A percentile compares a stretch with the other conserved stretches of the same genome.
Evolutionary conservation across 2,888 invertebrate genomes (phyloP).

Genomic region (Troides aeacus): DNA sequence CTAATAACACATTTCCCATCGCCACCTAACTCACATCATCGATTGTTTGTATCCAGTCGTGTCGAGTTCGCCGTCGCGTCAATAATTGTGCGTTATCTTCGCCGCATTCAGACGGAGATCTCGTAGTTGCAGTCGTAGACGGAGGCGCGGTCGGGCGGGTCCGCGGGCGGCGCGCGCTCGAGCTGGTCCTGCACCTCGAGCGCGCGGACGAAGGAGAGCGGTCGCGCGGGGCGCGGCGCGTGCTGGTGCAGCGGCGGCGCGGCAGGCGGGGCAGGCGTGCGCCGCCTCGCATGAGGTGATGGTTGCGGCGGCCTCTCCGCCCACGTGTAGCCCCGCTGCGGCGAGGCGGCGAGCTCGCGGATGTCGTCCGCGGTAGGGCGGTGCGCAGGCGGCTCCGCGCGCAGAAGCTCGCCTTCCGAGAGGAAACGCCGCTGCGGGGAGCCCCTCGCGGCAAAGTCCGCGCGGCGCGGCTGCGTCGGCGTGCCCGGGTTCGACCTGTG

Average conservation of each 20-base stretch:
- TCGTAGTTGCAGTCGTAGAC: slow-evolving; percentile 97
- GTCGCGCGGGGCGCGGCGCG: slow-evolving; percentile 77
- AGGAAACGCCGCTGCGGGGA: slow-evolving; percentile 89
- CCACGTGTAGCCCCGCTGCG: slow-evolving; percentile 83
- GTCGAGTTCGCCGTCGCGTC: slow-evolving; percentile 30
- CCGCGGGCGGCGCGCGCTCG: slow-evolving; percentile 84
- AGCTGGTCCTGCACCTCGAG: slow-evolving; percentile 94
- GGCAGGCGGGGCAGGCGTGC: slow-evolving; percentile 58
- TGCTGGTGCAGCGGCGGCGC: slow-evolving; percentile 53
- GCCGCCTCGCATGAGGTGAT: slow-evolving; percentile 51
- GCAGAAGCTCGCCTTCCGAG: slow-evolving; percentile 89
- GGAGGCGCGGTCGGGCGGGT: slow-evolving; percentile 90
- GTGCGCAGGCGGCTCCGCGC: slow-evolving; percentile 83
- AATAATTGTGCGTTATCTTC: slow-evolving; percentile 26
- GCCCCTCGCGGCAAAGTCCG: slow-evolving; percentile 89
- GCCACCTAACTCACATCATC: slow-evolving; percentile 21
- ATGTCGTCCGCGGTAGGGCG: slow-evolving; percentile 90
- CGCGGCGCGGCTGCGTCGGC: slow-evolving; percentile 92
- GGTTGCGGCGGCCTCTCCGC: slow-evolving; percentile 72
- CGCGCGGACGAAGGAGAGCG: slow-evolving; percentile 93
- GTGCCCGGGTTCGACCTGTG: slow-evolving; percentile 95
- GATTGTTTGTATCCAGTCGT: background rate
- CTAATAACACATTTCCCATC: slow-evolving; percentile 22
- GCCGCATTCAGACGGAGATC: slow-evolving; percentile 89
- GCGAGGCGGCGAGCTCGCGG: slow-evolving; percentile 92